Evolutionary conservation across 1,140 invertebrate genomes (phyloP), one percentile per base, ranked within the genome.

Genomic region (Drepana arcuata): DNA sequence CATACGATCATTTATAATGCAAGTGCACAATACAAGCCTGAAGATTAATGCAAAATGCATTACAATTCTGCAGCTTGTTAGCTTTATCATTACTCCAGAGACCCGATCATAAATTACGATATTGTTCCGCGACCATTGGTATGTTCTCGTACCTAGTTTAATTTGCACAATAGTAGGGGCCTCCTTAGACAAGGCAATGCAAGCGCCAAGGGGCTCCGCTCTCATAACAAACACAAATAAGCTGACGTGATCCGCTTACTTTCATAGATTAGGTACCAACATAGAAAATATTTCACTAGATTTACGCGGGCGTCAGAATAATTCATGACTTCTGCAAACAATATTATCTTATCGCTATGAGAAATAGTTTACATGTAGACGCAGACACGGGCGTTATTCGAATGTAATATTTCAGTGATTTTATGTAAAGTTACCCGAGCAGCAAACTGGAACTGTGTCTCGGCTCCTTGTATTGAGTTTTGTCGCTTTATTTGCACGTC

Each of bases 211-310:
- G 66, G 61, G 58, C 47, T 45, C 45, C 34, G 41, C 65, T 67
- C 60, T 77, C 60, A 78, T 75, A 80, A 75, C 71, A 75, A 75
- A 80, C 75, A 74, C 60, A 71, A 77, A 75, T 73, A 80, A 78
- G 56, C 62, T 66, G 72, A 77, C 75, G 60, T 80, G 75, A 80
- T 73, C 75, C 69, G 57, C 71, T 80, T 80, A 75, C 69, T 58
- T 50, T 38, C 63, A 60, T 61, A 74, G 72, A 80, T 77, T 75
- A 77, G 53, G 61, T 64, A 58, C 45, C 45, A 44, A n/a, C n/a
- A n/a, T n/a, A 60, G 59, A 60, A 67, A 72, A 68, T 74, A 67
- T 68, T 68, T 58, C 58, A n/a, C n/a, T n/a, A n/a, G n/a, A n/a
- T n/a, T n/a, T n/a, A n/a, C n/a, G n/a, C n/a, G n/a, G n/a, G n/a